Conservation (phyloP, 2,888 invertebrate genomes). For the Phrixothrix hirtus region DNA sequence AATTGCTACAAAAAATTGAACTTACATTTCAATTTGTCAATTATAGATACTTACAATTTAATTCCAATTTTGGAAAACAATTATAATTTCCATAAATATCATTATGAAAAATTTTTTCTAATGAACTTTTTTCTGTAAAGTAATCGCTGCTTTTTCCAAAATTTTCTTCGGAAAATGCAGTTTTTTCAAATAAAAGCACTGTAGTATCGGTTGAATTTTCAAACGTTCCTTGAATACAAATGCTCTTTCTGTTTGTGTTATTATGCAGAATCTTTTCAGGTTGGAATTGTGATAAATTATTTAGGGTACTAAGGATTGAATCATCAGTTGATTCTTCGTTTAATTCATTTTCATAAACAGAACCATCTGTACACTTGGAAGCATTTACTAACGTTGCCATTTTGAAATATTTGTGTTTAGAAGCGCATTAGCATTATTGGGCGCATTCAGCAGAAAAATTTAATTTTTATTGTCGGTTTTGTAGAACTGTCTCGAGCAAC, state of each 20-base stretch:
- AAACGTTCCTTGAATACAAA: conserved; percentile 73
- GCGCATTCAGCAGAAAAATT: no score
- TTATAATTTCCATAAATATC: conserved; percentile 85
- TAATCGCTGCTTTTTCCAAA: conserved; percentile 60
- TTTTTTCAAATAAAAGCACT: conserved; percentile 79
- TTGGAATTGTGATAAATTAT: conserved; percentile 68
- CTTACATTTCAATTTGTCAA: background rate
- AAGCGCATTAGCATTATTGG: no score
- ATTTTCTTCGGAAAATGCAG: conserved; percentile 71
- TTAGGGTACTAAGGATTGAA: conserved; percentile 46
- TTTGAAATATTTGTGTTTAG: conserved; percentile 1
- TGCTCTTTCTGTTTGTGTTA: conserved; percentile 72
- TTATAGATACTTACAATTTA: conserved; percentile 62
- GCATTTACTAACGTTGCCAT: no score
- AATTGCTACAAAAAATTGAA: conserved; percentile 66
- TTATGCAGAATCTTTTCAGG: conserved; percentile 70
- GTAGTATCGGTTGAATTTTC: conserved; percentile 65
- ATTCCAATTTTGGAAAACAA: conserved; percentile 58
- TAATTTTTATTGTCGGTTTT: no score
- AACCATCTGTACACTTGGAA: no score
- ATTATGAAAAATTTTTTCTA: conserved; percentile 73
- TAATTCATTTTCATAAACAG: no score
- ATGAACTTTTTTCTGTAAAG: conserved; percentile 64
- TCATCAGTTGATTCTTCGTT: conserved; percentile 22
- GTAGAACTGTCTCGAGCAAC: no score